phyloP scores from a whole-genome alignment of 2,888 invertebrate species.

The Stenurella melanura region DNA sequence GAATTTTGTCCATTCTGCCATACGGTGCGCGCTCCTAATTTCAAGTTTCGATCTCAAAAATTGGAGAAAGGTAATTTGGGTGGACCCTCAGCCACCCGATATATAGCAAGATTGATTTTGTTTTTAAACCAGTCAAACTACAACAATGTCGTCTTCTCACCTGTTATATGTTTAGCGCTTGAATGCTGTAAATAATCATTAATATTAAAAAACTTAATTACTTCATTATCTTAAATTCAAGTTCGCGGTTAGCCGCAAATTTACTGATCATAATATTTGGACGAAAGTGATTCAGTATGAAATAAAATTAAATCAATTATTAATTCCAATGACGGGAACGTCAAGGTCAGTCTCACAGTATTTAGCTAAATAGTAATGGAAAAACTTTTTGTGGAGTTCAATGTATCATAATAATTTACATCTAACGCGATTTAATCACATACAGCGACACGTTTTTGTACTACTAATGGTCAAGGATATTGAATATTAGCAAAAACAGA shows the following conservation, averaged over 20 bases:
- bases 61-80: too few relatives aligned
- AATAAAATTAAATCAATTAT: slow-evolving; percentile 12
- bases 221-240: background rate
- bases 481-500: too few relatives aligned
- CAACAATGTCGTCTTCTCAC: background rate
- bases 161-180: background rate
- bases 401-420: slow-evolving; percentile 6
- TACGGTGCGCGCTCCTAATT: too few relatives aligned
- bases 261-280: background rate
- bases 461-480: background rate
- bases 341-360: slow-evolving; percentile 3
- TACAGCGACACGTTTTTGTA: background rate
- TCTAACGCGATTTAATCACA: background rate
- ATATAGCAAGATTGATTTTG: too few relatives aligned
- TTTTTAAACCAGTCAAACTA: background rate
- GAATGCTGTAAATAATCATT: background rate
- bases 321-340: slow-evolving; percentile 8
- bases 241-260: background rate
- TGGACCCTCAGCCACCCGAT: too few relatives aligned
- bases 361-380: background rate
- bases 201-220: background rate
- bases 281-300: background rate
- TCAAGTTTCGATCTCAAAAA: too few relatives aligned
- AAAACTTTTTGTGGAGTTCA: slow-evolving; percentile 10
- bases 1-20: too few relatives aligned